Percentiles rank a stretch among this genome's conserved stretches.
Conservation (phyloP, 2,113 vertebrate species). For the Neodon shergylaensis region DNA sequence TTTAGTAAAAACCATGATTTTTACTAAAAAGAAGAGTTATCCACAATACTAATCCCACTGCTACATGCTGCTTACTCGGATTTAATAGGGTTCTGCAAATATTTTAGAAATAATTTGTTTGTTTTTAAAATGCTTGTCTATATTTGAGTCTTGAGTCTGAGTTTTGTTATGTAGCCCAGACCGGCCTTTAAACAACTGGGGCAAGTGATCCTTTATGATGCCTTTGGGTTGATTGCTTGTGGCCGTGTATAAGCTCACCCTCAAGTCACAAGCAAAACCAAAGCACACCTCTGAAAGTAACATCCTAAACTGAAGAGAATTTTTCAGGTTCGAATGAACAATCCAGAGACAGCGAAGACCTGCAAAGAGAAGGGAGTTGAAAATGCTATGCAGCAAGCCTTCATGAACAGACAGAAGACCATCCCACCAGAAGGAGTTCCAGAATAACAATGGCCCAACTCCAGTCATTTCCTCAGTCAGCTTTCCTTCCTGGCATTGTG, state of each 20-base stretch:
- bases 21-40: neutral
- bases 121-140: neutral
- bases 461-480: neutral
- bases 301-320: neutral
- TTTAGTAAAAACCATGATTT: neutral
- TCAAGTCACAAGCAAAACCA: neutral
- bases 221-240: neutral
- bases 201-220: no score
- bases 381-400: neutral
- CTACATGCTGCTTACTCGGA: neutral
- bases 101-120: neutral
- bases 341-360: neutral
- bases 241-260: neutral
- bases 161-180: neutral
- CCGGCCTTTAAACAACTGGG: neutral
- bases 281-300: neutral
- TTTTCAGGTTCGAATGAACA: neutral
- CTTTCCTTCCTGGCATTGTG: neutral
- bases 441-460: neutral
- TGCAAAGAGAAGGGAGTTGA: neutral
- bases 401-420: rapidly evolving
- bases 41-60: neutral
- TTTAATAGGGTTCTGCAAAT: neutral
- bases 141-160: neutral
- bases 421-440: neutral